These are phyloP conservation scores for Microtus pennsylvanicus DNA, from an alignment of 2,113 vertebrate species.

Conservation along the genomic window DNA sequence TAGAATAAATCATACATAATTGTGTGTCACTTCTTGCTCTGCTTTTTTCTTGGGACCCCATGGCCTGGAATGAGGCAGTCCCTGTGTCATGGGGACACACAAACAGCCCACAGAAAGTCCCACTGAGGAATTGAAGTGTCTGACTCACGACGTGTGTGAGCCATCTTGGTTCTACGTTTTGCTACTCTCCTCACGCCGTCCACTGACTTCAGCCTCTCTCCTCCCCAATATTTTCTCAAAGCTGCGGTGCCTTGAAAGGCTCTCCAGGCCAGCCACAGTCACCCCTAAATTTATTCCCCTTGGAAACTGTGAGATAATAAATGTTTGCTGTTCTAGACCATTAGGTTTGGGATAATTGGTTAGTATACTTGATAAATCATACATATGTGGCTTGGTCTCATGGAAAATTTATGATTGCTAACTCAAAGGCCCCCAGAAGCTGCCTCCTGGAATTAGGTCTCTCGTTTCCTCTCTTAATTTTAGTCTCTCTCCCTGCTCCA, in stretches of 20 bases:
- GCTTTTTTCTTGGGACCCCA: neutral
- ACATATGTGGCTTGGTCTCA: neutral
- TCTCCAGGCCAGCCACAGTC: neutral
- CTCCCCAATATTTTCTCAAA: neutral
- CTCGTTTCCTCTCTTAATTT: neutral
- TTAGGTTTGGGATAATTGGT: neutral
- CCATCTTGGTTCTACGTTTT: neutral
- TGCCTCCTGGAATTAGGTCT: neutral
- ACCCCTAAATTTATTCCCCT: neutral
- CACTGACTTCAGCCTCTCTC: too few species aligned
- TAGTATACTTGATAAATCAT: neutral
- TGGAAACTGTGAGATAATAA: neutral
- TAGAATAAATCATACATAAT: neutral
- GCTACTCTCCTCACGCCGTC: rapidly evolving
- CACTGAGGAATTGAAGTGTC: too few species aligned
- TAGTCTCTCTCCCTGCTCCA: too few species aligned
- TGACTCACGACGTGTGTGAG: neutral
- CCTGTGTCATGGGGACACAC: neutral
- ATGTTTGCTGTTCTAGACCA: neutral
- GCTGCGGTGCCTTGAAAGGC: neutral
- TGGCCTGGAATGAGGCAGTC: neutral
- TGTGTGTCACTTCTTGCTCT: neutral
- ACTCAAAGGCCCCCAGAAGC: neutral
- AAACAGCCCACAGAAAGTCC: neutral
- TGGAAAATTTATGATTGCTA: neutral